Evolutionary conservation across 2,113 vertebrate genomes (phyloP).

Genomic region (Hepsetus odoe): DNA sequence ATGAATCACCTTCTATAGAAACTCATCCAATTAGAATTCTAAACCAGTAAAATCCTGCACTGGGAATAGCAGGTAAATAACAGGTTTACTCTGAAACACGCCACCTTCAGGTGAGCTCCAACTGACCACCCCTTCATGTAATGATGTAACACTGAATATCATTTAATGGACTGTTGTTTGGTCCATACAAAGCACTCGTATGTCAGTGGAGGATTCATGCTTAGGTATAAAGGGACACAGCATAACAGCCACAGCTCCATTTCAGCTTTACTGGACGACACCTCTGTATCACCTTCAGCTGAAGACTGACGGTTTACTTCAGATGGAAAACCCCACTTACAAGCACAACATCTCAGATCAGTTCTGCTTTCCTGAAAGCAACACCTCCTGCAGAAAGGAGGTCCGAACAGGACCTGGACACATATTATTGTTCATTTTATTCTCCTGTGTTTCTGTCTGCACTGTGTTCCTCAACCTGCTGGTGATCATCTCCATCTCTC

Average conservation of each 20-base stretch:
- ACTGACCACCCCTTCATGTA: neutral
- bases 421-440: neutral
- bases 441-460: neutral
- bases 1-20: too few species aligned
- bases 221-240: neutral
- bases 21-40: too few species aligned
- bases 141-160: neutral
- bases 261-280: neutral
- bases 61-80: too few species aligned
- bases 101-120: too few species aligned
- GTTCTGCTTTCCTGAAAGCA: slow-evolving; percentile 13
- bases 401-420: neutral
- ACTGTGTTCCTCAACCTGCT: slow-evolving; percentile 50
- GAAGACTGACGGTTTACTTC: too few species aligned
- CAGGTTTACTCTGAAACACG: too few species aligned
- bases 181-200: neutral
- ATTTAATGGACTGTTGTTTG: neutral
- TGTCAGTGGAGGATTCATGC: neutral
- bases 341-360: slow-evolving; percentile 33
- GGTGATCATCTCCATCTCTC: slow-evolving; percentile 56
- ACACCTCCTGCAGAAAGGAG: neutral
- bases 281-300: neutral
- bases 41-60: too few species aligned
- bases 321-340: neutral
- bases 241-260: neutral